These are phyloP conservation scores for Cavia porcellus DNA, from an alignment of 2,113 vertebrate genomes.

Conservation along the genomic window DNA sequence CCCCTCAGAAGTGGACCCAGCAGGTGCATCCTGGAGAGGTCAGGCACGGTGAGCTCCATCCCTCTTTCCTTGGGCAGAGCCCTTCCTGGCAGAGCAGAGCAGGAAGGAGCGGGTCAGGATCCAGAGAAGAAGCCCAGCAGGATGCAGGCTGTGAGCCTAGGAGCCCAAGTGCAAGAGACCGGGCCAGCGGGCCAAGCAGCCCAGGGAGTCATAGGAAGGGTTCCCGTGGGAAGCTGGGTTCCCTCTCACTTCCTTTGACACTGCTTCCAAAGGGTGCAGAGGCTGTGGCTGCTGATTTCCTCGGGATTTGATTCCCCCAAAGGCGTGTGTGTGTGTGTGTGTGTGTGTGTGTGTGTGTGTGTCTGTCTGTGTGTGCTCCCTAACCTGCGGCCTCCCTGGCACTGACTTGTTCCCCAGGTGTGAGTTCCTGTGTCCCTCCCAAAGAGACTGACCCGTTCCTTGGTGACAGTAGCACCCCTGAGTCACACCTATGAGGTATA, in stretches of 20 bases:
- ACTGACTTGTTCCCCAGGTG: not conserved
- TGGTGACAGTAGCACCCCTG: not conserved
- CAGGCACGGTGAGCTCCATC: not conserved
- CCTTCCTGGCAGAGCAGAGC: not conserved
- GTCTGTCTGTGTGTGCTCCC: not conserved
- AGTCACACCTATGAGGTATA: not conserved
- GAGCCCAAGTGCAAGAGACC: not conserved
- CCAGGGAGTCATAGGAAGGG: not conserved
- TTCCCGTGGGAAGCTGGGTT: not conserved
- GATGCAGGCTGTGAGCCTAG: not conserved
- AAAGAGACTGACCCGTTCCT: not conserved
- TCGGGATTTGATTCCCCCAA: conserved; percentile 3
- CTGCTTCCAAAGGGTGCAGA: conserved; percentile 12
- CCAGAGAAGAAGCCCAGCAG: no score
- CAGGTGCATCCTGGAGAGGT: no score
- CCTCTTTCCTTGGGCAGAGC: not conserved
- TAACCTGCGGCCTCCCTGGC: not conserved
- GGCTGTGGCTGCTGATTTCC: not conserved
- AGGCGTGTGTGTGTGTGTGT: not conserved
- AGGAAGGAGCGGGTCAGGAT: not conserved
- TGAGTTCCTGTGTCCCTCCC: not conserved
- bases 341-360: not conserved
- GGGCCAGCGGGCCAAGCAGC: not conserved
- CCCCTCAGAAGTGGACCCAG: not conserved
- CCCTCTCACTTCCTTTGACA: not conserved